Evolutionary conservation across 2,797 vertebrate genomes (phyloP), one percentile per base, ranked within the genome.

Genomic region (Oryzias dopingdopingensis): DNA sequence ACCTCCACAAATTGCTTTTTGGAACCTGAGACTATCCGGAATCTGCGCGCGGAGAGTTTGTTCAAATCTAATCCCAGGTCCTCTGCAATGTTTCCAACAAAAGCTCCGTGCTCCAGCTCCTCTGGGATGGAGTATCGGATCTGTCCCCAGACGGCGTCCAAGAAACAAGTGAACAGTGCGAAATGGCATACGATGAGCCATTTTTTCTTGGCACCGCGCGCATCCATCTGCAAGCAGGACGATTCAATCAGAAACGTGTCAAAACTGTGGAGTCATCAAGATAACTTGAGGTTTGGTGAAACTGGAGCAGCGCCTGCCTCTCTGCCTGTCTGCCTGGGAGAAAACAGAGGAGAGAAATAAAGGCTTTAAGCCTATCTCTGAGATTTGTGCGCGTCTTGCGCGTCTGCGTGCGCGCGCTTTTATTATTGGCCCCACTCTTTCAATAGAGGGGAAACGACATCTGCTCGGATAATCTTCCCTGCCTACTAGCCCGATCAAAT

Each of bases 61-160:
- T 85, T 78, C 49, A 84, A 67, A 70, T 91, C 88, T 71, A 92
- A 72, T 12, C 91, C 91, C 52, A 92, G 79, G 70, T 92, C 91
- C 66, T 92, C 90, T 0, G 89, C 91, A 14, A 92, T 87, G 47
- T 92, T 92, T 20, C 90, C 91, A 72, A 92, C 87, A 58, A 92
- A 91, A 12, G 91, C 88, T 14, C 91, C 91, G 17, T 91, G 90
- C 44, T 91, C 90, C 72, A 90, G 81, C 40, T 92, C 91, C 71
- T 92, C 91, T 2, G 88, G 88, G 73, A 92, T 84, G 0, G 86
- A 85, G 76, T 92, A 92, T n/a, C 89, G 89, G 14, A 91, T 86
- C 81, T 92, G 91, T 70, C 78, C 90, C 17, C 72, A 43, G 46
- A 87, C 62, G 14, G 75, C 59, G 2, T 91, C 83, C 81, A 90